Conservation (phyloP, 2,888 invertebrate genomes). For the Drosophila hamatofila region DNA sequence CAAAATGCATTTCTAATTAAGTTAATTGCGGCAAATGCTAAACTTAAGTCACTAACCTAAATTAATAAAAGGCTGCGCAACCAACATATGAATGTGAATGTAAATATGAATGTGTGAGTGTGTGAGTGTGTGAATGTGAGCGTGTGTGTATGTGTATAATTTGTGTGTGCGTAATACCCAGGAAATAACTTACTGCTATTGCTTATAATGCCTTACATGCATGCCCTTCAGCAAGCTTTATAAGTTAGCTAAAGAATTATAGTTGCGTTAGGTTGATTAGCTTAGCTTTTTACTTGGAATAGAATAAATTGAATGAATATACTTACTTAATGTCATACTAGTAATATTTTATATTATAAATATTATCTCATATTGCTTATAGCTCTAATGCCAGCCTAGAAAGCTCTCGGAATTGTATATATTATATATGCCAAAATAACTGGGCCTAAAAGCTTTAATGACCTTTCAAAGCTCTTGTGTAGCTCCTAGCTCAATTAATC, state of each 20-base stretch:
- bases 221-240: constrained; percentile 23
- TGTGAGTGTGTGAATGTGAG: constrained; percentile 21
- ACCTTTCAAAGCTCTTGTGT: background rate
- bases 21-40: constrained; percentile 82
- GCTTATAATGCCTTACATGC: constrained; percentile 7
- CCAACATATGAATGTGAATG: constrained; percentile 23
- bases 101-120: constrained; percentile 17
- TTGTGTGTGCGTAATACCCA: constrained; percentile 28
- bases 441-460: background rate
- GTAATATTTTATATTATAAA: no score
- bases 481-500: no score
- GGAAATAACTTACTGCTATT: constrained; percentile 22
- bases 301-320: background rate
- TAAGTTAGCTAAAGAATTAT: background rate
- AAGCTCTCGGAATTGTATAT: background rate
- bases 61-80: constrained; percentile 70
- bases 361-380: background rate
- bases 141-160: constrained; percentile 13
- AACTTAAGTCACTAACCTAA: constrained; percentile 80
- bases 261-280: background rate
- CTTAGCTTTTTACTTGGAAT: background rate
- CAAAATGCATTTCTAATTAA: constrained; percentile 82
- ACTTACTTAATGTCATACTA: background rate
- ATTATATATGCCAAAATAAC: background rate
- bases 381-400: background rate